phyloP scores from a whole-genome alignment of 2,888 invertebrate species.

The Scaeva pyrastri region DNA sequence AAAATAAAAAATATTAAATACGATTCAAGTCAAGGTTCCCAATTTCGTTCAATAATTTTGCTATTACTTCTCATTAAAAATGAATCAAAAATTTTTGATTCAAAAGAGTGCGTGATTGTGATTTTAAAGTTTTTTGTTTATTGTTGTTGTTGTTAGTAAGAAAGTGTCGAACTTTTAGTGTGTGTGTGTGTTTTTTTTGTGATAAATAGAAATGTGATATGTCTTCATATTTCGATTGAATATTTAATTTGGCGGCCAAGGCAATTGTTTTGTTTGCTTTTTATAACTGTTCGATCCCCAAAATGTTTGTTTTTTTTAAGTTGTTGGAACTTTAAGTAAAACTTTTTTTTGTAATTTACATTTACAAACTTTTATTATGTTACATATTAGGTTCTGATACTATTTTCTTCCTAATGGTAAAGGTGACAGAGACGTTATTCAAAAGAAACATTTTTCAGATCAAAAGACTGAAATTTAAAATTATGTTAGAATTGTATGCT shows the following conservation, averaged over 20 bases:
- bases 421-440: no score
- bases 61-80: slow-evolving; percentile 67
- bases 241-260: background rate
- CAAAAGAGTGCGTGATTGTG: slow-evolving; percentile 5
- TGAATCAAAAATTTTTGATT: slow-evolving; percentile 13
- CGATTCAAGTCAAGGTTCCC: slow-evolving; percentile 64
- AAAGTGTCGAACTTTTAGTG: background rate
- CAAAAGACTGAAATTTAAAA: no score
- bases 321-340: no score
- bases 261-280: background rate
- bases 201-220: background rate
- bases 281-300: no score
- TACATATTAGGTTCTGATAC: no score
- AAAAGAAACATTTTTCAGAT: no score
- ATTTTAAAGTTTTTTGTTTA: background rate
- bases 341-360: no score
- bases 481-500: no score
- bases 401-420: no score
- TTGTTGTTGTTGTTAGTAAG: background rate
- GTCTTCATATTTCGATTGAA: background rate
- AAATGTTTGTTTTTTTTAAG: background rate
- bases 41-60: slow-evolving; percentile 72
- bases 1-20: background rate
- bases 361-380: no score
- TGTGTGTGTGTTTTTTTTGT: background rate